Base-by-base conservation (phyloP, 1,140 invertebrate genomes). In the Penaeus vannamei region DNA sequence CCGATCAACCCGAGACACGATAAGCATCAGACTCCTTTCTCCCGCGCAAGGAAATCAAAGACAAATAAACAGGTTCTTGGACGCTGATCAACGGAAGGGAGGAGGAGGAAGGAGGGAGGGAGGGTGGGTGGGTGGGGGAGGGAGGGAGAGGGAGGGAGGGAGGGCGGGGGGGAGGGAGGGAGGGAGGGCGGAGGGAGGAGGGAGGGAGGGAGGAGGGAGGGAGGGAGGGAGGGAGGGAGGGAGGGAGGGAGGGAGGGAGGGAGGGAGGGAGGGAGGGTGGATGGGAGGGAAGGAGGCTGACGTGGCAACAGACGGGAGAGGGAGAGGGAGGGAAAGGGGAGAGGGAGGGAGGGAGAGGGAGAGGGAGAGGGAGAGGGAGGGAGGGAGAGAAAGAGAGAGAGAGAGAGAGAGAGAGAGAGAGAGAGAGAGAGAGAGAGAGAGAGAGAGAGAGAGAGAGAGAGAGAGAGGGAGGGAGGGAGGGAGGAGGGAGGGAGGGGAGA, bases 331-430 rank as follows among this genome's bases (percentile, higher is more conserved):
- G 8, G 53, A 12, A 1, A 53, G 2, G 14, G 10, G 14, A 1
- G 23, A 19, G 23, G 5, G 23, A 14, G 23, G 32, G 23, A 2
- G 23, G 66, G 23, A 20, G 22, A 20, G 42, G 79, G 42, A 0
- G 22, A 20, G 23, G 42, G 22, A 3, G 22, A 0, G 42, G 79
- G 42, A 2, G 10, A 20, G 23, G 0, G 42, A 22, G 22, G 0
- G 17, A 22, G 19, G 36, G 8, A 7, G 8, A 80, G 77, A 81
- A 62, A 86, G 83, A 83, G 69, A 80, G 83, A 90, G 79, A 85
- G 64, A 88, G 64, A 84, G 66, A 87, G 79, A 76, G 80, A 84
- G 62, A 88, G 60, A 77, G 76, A 77, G 72, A 77, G 61, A 85
- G 36, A 91, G 79, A 76, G 86, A 85, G 42, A 59, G 82, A 85